Conservation (phyloP, 2,888 invertebrate species). For the Drosophila subquinaria region DNA sequence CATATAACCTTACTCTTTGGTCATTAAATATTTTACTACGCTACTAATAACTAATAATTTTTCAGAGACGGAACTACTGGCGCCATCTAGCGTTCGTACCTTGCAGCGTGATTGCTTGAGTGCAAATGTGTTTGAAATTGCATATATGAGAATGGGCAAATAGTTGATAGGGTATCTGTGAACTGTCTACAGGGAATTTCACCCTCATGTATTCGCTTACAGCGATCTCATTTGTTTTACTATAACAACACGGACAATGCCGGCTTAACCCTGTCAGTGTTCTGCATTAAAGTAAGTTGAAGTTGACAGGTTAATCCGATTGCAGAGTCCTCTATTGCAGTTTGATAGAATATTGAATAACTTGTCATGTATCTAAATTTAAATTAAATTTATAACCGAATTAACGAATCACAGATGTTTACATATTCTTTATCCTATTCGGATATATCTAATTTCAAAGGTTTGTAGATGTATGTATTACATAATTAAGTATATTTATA, state of each 20-base stretch:
- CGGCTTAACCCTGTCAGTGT: conserved; percentile 9
- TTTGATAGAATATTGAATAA: conserved; percentile 3
- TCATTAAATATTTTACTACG: not conserved
- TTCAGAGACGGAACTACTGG: too few relatives aligned
- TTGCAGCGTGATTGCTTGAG: not conserved
- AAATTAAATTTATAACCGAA: not conserved
- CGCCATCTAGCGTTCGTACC: not conserved
- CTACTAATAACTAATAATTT: not conserved
- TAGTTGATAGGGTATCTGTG: not conserved
- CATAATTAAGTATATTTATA: too few relatives aligned
- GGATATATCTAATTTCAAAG: too few relatives aligned
- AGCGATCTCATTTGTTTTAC: conserved; percentile 9
- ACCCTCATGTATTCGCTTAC: not conserved
- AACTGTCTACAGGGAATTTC: not conserved
- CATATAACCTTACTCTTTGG: not conserved
- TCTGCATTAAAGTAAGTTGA: not conserved
- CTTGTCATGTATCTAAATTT: conserved; percentile 4
- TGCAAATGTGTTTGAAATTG: not conserved
- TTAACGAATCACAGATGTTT: not conserved
- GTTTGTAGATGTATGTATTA: too few relatives aligned
- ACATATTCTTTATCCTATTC: not conserved
- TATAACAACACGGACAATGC: conserved; percentile 8
- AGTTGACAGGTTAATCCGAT: conserved; percentile 15
- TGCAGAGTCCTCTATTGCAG: conserved; percentile 6
- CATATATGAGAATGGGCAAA: too few relatives aligned